A percentile compares a stretch with the other conserved stretches of the same genome.
phyloP scores from a whole-genome alignment of 2,113 vertebrate genomes.

The Channa argus region DNA sequence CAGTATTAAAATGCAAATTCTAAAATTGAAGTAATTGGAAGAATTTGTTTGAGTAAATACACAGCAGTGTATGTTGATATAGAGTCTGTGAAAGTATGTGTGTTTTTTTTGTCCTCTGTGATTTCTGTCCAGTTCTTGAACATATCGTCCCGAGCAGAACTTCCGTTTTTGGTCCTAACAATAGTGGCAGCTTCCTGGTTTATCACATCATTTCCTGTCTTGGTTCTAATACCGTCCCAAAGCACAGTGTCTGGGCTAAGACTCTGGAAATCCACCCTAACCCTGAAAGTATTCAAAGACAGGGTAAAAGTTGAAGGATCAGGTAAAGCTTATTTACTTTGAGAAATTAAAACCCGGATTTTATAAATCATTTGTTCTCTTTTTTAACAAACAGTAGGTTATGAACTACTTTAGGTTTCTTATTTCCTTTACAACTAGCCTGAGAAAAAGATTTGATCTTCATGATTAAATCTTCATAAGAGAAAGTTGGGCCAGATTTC shows the following conservation, averaged over 20 bases:
- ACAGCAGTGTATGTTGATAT: neutral
- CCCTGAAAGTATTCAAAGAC: constrained; percentile 16
- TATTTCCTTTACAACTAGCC: too few species aligned
- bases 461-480: too few species aligned
- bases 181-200: constrained; percentile 80
- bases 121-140: constrained; percentile 52
- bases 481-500: too few species aligned
- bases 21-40: neutral
- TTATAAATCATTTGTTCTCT: too few species aligned
- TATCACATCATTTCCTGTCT: constrained; percentile 79
- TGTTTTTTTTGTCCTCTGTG: constrained; percentile 30
- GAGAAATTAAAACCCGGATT: constrained; percentile 10
- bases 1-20: neutral
- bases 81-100: constrained; percentile 20
- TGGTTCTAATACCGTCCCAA: constrained; percentile 58
- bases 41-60: constrained; percentile 4
- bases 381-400: too few species aligned
- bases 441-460: too few species aligned
- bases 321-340: constrained; percentile 1
- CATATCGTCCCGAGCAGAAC: constrained; percentile 71
- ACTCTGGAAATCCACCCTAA: constrained; percentile 39
- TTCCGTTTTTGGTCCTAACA: constrained; percentile 79
- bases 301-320: constrained; percentile 34
- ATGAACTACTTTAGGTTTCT: too few species aligned
- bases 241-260: constrained; percentile 35